Evolutionary conservation across 2,797 vertebrate species (phyloP).

Genomic region (Onychomys torridus): DNA sequence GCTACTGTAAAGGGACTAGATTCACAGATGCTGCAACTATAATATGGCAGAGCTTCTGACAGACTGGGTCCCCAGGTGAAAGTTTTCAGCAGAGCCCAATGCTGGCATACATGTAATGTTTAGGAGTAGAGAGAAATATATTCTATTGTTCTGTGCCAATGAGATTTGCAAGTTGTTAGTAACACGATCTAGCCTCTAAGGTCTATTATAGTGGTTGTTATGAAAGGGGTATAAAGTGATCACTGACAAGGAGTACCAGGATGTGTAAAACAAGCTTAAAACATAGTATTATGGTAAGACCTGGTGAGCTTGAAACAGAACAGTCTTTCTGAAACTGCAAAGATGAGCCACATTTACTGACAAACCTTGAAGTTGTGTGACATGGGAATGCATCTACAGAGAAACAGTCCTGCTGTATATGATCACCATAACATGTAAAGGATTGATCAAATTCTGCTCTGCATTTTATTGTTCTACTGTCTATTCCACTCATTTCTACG

Average conservation of each 20-base stretch:
- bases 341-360: not conserved
- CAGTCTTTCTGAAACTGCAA: slow-evolving; percentile 20
- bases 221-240: not conserved
- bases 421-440: not conserved
- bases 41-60: not conserved
- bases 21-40: not conserved
- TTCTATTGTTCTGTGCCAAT: not conserved
- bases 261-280: not conserved
- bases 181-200: not conserved
- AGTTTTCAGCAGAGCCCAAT: not conserved
- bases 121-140: not conserved
- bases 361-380: not conserved
- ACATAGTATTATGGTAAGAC: not conserved
- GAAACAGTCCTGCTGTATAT: not conserved
- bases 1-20: not conserved
- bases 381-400: not conserved
- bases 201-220: not conserved
- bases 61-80: not conserved
- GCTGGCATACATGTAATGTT: not conserved
- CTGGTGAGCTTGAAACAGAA: not conserved
- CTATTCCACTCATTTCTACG: not conserved
- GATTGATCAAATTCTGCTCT: not conserved
- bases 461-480: not conserved
- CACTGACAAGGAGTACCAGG: not conserved
- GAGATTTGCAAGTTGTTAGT: not conserved